Evolutionary conservation across 53 echinoderm and acorn worm genomes (phyloP).

Genomic region (Hippasteria phrygiana): DNA sequence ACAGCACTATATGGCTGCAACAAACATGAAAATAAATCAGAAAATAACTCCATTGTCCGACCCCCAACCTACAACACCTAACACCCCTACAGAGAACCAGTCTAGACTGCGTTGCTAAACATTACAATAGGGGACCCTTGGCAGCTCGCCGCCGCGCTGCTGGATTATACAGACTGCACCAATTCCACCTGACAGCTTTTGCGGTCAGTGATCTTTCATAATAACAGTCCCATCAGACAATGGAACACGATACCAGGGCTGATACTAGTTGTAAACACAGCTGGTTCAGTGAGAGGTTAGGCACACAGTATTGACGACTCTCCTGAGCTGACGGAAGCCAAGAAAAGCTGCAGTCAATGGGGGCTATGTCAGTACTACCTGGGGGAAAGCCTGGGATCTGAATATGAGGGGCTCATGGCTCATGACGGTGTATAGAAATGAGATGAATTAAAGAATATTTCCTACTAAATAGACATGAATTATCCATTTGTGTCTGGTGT

Average conservation of each 20-base stretch:
- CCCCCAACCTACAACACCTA: background rate
- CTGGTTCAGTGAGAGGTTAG: slow-evolving; percentile 37
- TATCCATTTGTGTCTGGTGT: too few relatives aligned
- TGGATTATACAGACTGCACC: too few relatives aligned
- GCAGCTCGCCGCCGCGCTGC: too few relatives aligned
- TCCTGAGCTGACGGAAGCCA: background rate
- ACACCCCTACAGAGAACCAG: background rate
- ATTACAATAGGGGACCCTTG: background rate
- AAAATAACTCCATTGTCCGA: background rate
- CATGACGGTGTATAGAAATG: too few relatives aligned
- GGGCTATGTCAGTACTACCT: background rate
- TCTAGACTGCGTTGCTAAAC: background rate
- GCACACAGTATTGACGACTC: background rate
- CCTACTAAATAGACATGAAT: too few relatives aligned
- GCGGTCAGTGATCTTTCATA: slow-evolving; percentile 59
- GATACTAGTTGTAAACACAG: slow-evolving; percentile 46
- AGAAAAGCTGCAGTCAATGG: slow-evolving; percentile 36
- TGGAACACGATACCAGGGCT: slow-evolving; percentile 20
- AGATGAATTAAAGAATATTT: too few relatives aligned
- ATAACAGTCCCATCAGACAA: slow-evolving; percentile 32
- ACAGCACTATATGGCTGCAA: too few relatives aligned
- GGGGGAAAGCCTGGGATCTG: slow-evolving; percentile 11
- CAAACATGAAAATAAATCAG: background rate
- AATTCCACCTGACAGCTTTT: background rate
- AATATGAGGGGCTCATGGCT: too few relatives aligned